Evolutionary conservation across 2,888 invertebrate species (phyloP).

Genomic region (Megalurothrips usitatus): DNA sequence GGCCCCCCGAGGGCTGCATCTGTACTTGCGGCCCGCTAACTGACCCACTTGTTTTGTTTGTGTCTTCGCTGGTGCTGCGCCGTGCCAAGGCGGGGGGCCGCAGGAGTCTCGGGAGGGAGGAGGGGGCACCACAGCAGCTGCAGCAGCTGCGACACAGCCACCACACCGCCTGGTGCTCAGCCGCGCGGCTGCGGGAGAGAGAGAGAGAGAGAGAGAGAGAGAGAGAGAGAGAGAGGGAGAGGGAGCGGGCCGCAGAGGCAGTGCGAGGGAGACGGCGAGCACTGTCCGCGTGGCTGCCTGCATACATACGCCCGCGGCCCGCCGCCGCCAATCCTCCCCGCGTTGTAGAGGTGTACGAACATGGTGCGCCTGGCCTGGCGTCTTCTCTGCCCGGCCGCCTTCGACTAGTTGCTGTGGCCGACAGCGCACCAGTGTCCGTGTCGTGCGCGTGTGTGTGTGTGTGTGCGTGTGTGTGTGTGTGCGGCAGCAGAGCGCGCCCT

Average conservation of each 20-base stretch:
- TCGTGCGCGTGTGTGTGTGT: too few species aligned
- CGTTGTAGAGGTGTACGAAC: too few species aligned
- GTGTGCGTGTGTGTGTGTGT: background rate
- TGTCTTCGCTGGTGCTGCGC: background rate
- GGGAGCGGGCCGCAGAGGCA: too few species aligned
- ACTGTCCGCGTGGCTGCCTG: too few species aligned
- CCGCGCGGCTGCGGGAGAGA: background rate
- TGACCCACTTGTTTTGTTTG: slow-evolving; percentile 26
- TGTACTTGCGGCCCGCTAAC: slow-evolving; percentile 4
- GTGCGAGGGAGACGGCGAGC: too few species aligned
- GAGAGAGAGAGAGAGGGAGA: background rate
- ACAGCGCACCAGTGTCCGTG: too few species aligned
- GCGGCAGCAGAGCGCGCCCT: background rate
- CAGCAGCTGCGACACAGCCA: slow-evolving; percentile 7
- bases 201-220: background rate
- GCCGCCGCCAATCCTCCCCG: too few species aligned
- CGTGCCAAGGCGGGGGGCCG: background rate
- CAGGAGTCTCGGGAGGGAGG: background rate
- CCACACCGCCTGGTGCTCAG: background rate
- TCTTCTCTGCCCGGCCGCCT: too few species aligned
- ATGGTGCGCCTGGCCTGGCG: too few species aligned
- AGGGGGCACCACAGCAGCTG: background rate
- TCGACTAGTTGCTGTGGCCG: too few species aligned
- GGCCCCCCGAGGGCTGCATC: background rate
- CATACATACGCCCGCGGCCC: too few species aligned